phyloP scores from a whole-genome alignment of 2,888 invertebrate genomes.

The Graphium colonna region DNA sequence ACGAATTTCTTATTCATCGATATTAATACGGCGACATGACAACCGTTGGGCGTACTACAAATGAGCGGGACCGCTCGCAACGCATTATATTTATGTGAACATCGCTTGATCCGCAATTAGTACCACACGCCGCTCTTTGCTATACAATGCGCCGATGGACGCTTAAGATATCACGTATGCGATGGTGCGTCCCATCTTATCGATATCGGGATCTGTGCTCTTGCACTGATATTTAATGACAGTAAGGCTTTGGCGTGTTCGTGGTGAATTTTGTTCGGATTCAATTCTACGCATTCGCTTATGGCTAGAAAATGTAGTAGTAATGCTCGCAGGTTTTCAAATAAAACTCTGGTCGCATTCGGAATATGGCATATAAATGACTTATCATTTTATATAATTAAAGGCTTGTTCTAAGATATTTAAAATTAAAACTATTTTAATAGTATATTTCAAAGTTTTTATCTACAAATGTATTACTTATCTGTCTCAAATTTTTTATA shows the following conservation, averaged over 20 bases:
- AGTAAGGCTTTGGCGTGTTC: constrained; percentile 5
- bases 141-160: constrained; percentile 21
- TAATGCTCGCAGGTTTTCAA: too few relatives aligned
- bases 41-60: constrained; percentile 71
- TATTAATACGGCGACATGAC: constrained; percentile 76
- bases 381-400: too few relatives aligned
- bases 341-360: too few relatives aligned
- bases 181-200: constrained; percentile 20
- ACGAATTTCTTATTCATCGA: constrained; percentile 79
- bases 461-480: too few relatives aligned
- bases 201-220: constrained; percentile 9
- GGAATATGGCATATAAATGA: too few relatives aligned
- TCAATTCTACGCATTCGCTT: too few relatives aligned
- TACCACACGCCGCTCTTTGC: constrained; percentile 44
- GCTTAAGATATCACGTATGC: constrained; percentile 19
- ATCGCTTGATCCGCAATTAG: constrained; percentile 72
- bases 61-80: constrained; percentile 68
- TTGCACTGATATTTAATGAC: constrained; percentile 14
- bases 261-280: too few relatives aligned
- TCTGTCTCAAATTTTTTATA: too few relatives aligned
- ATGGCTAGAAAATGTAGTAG: too few relatives aligned
- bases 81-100: constrained; percentile 74
- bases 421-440: too few relatives aligned
- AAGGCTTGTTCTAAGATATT: too few relatives aligned
- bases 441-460: too few relatives aligned